Evolutionary conservation across 2,113 vertebrate genomes (phyloP).

Genomic region (Proterorhinus semilunaris): DNA sequence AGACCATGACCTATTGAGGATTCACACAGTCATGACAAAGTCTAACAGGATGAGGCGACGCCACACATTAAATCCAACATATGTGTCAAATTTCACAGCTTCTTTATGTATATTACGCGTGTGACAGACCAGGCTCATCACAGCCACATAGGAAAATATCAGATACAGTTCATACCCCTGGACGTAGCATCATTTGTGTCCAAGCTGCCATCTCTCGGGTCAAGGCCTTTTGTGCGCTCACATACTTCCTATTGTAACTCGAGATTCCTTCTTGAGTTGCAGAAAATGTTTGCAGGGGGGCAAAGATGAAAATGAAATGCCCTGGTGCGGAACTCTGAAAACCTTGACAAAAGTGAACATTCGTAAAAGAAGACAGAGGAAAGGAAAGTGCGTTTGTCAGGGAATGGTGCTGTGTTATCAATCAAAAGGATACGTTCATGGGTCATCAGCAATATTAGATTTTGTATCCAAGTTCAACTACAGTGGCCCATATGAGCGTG

Average conservation of each 20-base stretch:
- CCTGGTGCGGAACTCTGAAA: too few relatives aligned
- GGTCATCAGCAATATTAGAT: too few relatives aligned
- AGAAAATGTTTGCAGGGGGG: background rate
- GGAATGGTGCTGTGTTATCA: too few relatives aligned
- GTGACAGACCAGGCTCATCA: background rate
- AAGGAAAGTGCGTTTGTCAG: too few relatives aligned
- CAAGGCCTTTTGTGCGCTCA: background rate
- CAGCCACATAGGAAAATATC: background rate
- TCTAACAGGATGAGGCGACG: background rate
- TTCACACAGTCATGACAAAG: background rate
- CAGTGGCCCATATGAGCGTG: too few relatives aligned
- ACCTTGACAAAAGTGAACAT: too few relatives aligned
- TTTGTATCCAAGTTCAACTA: too few relatives aligned
- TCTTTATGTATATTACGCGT: background rate
- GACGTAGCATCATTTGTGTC: background rate
- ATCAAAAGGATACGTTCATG: too few relatives aligned
- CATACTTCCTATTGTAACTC: background rate
- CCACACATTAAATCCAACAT: background rate
- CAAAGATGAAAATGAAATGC: conserved; percentile 3
- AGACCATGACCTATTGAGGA: background rate
- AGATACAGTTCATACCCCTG: too few relatives aligned
- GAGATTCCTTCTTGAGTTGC: conserved; percentile 1
- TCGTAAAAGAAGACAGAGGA: too few relatives aligned
- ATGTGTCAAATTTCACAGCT: background rate
- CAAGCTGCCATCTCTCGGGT: background rate